phyloP scores from a whole-genome alignment of 2,888 invertebrate species.

The Neoscelio sp. region DNA sequence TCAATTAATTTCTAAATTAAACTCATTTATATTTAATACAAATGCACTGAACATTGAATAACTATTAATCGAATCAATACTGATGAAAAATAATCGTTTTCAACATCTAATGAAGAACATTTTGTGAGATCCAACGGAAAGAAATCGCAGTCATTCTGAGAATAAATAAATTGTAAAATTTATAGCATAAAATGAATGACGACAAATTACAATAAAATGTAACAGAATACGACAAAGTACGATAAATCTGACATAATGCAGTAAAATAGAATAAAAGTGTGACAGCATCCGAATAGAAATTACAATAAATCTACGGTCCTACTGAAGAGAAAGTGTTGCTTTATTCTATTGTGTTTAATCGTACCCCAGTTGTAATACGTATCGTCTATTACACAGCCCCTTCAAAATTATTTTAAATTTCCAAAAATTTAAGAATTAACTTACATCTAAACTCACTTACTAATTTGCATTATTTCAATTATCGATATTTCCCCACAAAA shows the following conservation, averaged over 20 bases:
- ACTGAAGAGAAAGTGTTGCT: slow-evolving; percentile 62
- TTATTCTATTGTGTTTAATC: slow-evolving; percentile 60
- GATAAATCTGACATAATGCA: slow-evolving; percentile 63
- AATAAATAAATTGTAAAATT: slow-evolving; percentile 58
- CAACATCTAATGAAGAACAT: slow-evolving; percentile 14
- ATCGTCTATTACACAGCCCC: slow-evolving; percentile 17
- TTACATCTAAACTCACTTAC: no score
- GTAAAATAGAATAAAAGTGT: slow-evolving; percentile 63
- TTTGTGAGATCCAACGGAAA: slow-evolving; percentile 29
- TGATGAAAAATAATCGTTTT: no score
- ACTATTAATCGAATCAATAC: neutral
- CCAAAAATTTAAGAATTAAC: no score
- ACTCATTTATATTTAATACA: no score
- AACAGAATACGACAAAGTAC: slow-evolving; percentile 62
- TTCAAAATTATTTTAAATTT: neutral
- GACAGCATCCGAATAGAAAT: slow-evolving; percentile 61
- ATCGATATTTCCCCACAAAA: no score
- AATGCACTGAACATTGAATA: no score
- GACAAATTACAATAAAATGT: slow-evolving; percentile 67
- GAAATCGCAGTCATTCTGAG: slow-evolving; percentile 43
- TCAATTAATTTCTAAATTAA: no score
- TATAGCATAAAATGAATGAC: slow-evolving; percentile 64
- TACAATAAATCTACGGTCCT: slow-evolving; percentile 61
- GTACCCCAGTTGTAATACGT: slow-evolving; percentile 43
- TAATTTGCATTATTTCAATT: neutral